Base-by-base conservation (phyloP, 2,888 invertebrate species). In the Noctua janthina region DNA sequence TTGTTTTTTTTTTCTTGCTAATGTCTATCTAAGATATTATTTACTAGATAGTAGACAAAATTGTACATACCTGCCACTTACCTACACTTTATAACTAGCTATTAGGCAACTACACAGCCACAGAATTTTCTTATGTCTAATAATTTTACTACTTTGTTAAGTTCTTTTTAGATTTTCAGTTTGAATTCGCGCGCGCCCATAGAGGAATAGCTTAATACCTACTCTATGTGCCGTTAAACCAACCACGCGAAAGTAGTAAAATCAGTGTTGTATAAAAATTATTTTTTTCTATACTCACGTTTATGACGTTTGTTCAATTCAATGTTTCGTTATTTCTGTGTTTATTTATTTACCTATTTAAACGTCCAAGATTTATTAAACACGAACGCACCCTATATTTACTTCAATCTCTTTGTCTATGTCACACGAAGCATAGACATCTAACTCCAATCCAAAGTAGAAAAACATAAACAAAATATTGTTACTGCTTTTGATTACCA, bases 321-420 rank as follows among this genome's bases (percentile, higher is more conserved):
- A 39, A 64, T 64, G 35, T 35, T 35, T 10, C 17, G 2, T 64
- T 35, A 64, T 10, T 35, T 64, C 64, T 10, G n/a, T n/a, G n/a
- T n/a, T n/a, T n/a, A n/a, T n/a, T n/a, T n/a, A n/a, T n/a, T n/a
- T n/a, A 20, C 20, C 35, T 17, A 64, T 8, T 1, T 3, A 10
- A 8, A 56, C 3, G 35, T 64, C 2, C 7, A 15, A 35, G 17
- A 35, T 35, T 66, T 39, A 3, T 54, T 11, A 23, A 73, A 75
- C 20, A 43, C 13, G 76, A 78, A 76, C 76, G 76, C 76, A 78
- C 35, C 56, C 1, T 46, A 35, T 2, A 13, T 75, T 64, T 17
- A 35, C 10, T 64, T 35, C 20, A 64, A 10, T 20, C 4, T 49
- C 35, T 20, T 76, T 67, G 67, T 78, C 67, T 78, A 56, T 56